Conservation (phyloP, 2,113 vertebrate genomes). For the Amblyopsis rosae region DNA sequence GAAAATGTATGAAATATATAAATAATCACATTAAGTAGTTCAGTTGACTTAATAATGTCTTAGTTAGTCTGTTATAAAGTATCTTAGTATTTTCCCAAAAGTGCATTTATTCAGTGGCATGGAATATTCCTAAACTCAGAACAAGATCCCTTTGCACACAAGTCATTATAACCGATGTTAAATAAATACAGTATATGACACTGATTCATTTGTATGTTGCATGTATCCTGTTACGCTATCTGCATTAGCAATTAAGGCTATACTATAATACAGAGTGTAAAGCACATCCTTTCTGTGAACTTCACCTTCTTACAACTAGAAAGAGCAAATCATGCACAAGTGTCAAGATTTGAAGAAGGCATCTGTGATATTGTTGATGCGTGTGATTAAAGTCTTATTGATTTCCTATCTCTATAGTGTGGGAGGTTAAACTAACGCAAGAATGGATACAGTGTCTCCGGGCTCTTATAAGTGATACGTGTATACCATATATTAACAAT, state of each 20-base stretch:
- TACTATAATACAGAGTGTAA: slow-evolving; percentile 17
- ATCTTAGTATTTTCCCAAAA: no score
- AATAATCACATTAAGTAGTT: slow-evolving; percentile 24
- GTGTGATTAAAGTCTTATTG: slow-evolving; percentile 39
- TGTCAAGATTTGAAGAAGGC: slow-evolving; percentile 20
- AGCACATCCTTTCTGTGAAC: slow-evolving; percentile 5
- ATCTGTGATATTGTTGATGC: slow-evolving; percentile 5
- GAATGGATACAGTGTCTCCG: not conserved
- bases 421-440: slow-evolving; percentile 24
- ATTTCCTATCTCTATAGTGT: slow-evolving; percentile 34
- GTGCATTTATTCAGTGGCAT: no score
- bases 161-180: slow-evolving; percentile 53
- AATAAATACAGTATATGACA: slow-evolving; percentile 35
- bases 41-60: slow-evolving; percentile 36
- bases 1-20: not conserved
- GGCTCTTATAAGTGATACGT: not conserved
- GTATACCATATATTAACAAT: no score
- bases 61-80: no score
- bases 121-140: no score
- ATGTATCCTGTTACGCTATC: slow-evolving; percentile 33
- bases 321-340: slow-evolving; percentile 14
- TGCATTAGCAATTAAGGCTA: slow-evolving; percentile 11
- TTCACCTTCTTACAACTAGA: slow-evolving; percentile 6
- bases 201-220: slow-evolving; percentile 23
- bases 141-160: slow-evolving; percentile 19